These are phyloP conservation scores for Hartigia nigra DNA, from an alignment of 2,888 invertebrate species.

Conservation along the genomic window DNA sequence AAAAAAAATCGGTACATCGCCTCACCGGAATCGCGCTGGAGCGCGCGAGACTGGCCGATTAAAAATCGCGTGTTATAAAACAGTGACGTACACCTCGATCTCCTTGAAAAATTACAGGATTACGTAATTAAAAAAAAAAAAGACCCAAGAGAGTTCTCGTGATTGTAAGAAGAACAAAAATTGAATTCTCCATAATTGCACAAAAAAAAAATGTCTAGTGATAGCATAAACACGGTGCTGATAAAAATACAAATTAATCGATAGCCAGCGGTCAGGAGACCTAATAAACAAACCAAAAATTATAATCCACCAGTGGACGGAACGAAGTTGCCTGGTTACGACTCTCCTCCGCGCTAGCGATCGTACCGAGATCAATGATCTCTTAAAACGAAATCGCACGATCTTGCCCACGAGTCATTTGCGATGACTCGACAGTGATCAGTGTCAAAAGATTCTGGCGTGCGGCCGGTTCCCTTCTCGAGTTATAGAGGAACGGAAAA, in stretches of 20 bases:
- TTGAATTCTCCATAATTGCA: background rate
- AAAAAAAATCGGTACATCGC: constrained; percentile 26
- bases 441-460: background rate
- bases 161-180: background rate
- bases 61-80: background rate
- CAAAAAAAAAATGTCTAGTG: background rate
- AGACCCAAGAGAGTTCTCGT: background rate
- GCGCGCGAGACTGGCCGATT: constrained; percentile 21
- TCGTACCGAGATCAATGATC: background rate
- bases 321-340: background rate
- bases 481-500: background rate
- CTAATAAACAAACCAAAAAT: background rate
- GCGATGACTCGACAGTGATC: background rate
- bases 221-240: background rate
- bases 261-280: background rate
- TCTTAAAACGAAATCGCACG: background rate
- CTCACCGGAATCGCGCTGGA: constrained; percentile 24
- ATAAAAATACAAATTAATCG: background rate
- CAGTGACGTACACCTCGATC: constrained; percentile 44
- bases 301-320: background rate
- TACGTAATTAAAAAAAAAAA: constrained; percentile 47
- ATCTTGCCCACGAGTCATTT: background rate
- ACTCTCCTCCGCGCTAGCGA: background rate
- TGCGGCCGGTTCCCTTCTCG: background rate
- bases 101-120: constrained; percentile 60